Percentiles rank a stretch among this genome's conserved stretches.
Evolutionary conservation across 2,888 invertebrate species (phyloP).

Genomic region (Philhelius pedissequus): DNA sequence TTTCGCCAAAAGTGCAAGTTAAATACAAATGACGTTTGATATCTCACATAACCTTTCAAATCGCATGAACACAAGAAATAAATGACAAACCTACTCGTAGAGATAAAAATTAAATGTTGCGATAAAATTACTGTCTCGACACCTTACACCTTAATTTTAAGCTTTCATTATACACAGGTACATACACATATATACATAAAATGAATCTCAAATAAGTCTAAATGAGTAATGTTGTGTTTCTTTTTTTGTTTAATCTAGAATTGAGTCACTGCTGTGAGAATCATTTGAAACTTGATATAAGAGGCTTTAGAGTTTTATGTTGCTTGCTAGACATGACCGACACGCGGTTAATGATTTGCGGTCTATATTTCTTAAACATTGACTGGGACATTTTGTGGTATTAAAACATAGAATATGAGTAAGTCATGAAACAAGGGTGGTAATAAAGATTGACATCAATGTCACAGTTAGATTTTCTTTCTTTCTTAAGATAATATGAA

Average conservation of each 20-base stretch:
- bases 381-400: neutral
- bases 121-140: neutral
- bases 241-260: neutral
- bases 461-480: neutral
- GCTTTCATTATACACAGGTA: neutral
- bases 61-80: too few relatives aligned
- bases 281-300: neutral
- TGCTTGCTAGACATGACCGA: neutral
- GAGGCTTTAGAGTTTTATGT: neutral
- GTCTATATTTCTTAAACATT: neutral
- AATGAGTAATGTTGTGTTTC: neutral
- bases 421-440: neutral
- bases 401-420: neutral
- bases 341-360: neutral
- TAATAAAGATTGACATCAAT: neutral
- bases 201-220: neutral
- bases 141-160: neutral
- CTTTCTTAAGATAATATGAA: neutral
- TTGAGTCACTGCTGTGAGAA: neutral
- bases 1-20: too few relatives aligned
- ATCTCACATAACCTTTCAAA: too few relatives aligned
- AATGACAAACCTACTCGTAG: too few relatives aligned
- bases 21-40: too few relatives aligned
- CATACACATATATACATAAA: neutral
- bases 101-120: neutral